Percentiles rank a stretch among this genome's conserved stretches.
Evolutionary conservation across 2,797 vertebrate genomes (phyloP).

Genomic region (Halcyon chelicuti): DNA sequence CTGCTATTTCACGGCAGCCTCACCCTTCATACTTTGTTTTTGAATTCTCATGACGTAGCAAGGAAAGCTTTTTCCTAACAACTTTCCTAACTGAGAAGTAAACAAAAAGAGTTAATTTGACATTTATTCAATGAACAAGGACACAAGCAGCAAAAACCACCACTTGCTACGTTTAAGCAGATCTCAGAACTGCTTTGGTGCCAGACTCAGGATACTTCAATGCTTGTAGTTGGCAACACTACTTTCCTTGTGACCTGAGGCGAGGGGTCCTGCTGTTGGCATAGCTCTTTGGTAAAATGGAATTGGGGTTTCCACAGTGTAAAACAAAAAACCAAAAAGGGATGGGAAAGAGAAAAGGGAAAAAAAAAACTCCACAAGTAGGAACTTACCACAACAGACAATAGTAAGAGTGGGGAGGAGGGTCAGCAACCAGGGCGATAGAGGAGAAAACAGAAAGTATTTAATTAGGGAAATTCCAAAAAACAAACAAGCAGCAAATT

Average conservation of each 20-base stretch:
- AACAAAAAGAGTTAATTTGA: not conserved
- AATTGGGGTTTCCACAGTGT: conserved; percentile 69
- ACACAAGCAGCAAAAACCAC: not conserved
- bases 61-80: not conserved
- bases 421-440: conserved; percentile 96
- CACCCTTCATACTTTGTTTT: not conserved
- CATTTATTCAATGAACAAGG: not conserved
- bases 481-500: conserved; percentile 84
- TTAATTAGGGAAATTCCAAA: conserved; percentile 94
- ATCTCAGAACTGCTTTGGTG: not conserved
- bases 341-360: not conserved
- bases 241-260: not conserved
- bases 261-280: conserved; percentile 68
- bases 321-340: conserved; percentile 38
- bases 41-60: not conserved
- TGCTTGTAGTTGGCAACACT: conserved; percentile 45
- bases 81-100: not conserved
- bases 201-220: not conserved
- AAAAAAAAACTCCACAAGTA: conserved; percentile 84
- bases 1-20: not conserved
- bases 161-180: not conserved
- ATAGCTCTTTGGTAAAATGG: conserved; percentile 77
- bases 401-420: conserved; percentile 98
- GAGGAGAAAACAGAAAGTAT: conserved; percentile 99
- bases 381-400: conserved; percentile 99